phyloP scores from a whole-genome alignment of 2,888 invertebrate genomes.

The Plagiodera versicolora region DNA sequence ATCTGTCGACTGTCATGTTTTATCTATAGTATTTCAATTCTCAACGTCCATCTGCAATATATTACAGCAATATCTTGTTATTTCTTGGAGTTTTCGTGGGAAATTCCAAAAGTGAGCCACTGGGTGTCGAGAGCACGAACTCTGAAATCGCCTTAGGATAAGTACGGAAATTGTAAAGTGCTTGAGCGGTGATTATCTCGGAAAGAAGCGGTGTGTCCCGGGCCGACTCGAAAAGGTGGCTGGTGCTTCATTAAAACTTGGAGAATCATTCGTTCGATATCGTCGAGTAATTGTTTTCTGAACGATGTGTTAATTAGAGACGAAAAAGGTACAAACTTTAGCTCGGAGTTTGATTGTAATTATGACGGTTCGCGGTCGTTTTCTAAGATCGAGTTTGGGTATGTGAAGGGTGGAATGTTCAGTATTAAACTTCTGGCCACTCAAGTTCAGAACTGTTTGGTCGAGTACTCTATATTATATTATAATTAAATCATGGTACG shows the following conservation, averaged over 20 bases:
- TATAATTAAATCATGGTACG: not conserved
- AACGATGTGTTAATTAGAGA: conserved; percentile 25
- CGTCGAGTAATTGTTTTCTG: conserved; percentile 24
- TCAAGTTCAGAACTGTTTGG: not conserved
- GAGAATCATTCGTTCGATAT: conserved; percentile 25
- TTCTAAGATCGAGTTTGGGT: not conserved
- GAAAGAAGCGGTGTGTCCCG: conserved; percentile 3
- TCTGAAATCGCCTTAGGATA: not conserved
- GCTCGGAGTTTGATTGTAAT: conserved; percentile 16
- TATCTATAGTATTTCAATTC: no score
- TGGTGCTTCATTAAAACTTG: conserved; percentile 28
- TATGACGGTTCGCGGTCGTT: conserved; percentile 6
- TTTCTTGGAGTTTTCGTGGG: no score
- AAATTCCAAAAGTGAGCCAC: not conserved
- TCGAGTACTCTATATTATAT: not conserved
- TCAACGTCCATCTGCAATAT: no score
- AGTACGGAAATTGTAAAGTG: not conserved
- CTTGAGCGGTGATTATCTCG: not conserved
- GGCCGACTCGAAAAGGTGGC: conserved; percentile 5
- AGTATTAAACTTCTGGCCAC: not conserved
- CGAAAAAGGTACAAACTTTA: conserved; percentile 17
- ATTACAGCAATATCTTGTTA: no score
- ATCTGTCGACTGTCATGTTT: no score
- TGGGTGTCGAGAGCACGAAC: not conserved
- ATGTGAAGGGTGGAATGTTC: not conserved